A percentile compares a stretch with the other conserved stretches of the same genome.
Conservation (phyloP, 2,797 vertebrate species). For the Remorina albescens region DNA sequence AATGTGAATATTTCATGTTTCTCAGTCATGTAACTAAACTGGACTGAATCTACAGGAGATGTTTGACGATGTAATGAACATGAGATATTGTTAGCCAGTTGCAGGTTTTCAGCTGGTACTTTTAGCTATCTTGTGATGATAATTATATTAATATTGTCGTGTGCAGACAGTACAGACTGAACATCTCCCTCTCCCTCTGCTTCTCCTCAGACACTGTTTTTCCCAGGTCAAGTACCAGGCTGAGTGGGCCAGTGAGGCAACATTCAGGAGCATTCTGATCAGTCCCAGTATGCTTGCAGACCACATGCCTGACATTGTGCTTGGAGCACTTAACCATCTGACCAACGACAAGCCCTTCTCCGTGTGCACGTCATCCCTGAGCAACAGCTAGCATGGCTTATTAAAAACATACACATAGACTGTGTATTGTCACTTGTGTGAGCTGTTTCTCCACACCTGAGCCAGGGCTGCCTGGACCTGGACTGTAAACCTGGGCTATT, state of each 20-base stretch:
- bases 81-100: too few species aligned
- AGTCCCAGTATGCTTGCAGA: conserved; percentile 94
- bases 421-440: background rate
- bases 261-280: conserved; percentile 92
- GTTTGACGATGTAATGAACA: too few species aligned
- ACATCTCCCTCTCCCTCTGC: background rate
- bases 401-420: conserved; percentile 68
- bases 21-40: background rate
- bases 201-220: conserved; percentile 86
- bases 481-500: background rate
- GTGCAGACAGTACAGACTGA: background rate
- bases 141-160: too few species aligned
- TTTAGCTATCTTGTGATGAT: background rate
- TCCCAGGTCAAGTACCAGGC: conserved; percentile 87
- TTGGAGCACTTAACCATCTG: conserved; percentile 87
- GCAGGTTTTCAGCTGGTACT: background rate
- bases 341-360: conserved; percentile 80
- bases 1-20: background rate
- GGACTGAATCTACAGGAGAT: background rate
- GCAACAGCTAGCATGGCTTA: conserved; percentile 77
- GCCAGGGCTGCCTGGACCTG: background rate
- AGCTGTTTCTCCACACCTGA: conserved; percentile 10
- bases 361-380: conserved; percentile 85
- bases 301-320: conserved; percentile 94
- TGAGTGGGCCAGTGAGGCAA: conserved; percentile 87